Base-by-base conservation (phyloP, 2,797 vertebrate species). In the Lagorchestes hirsutus region DNA sequence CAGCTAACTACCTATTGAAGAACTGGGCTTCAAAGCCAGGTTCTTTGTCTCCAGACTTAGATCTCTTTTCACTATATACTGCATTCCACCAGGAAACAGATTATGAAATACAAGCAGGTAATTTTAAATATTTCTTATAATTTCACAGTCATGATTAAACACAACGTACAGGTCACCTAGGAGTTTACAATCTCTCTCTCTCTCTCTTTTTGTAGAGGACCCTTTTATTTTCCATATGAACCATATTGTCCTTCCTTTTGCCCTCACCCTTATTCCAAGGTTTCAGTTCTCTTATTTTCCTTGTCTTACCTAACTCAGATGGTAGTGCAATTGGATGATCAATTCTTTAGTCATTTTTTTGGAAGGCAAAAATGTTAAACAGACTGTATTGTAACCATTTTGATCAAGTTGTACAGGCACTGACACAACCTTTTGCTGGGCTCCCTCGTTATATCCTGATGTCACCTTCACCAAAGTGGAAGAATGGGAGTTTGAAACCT, bases 181-280 rank as follows among this genome's bases (percentile, higher is more conserved):
- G 67, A 40, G n/a, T 74, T 74, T 10, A 40, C 18, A 74, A 74
- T 40, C 40, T 40, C 52, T 22, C 4, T 93, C 91, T 24, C 52
- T 52, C 52, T 56, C 46, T 46, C 46, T 55, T 40, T 11, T 57
- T 87, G 46, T 22, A 74, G 56, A 93, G 6, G 12, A 54, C 87
- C 52, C 54, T 93, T 95, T 95, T n/a, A 96, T 95, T 93, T 93
- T 93, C 57, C 54, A 92, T 46, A 34, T 95, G 55, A 93, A 14
- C 92, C 67, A 56, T 16, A 40, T n/a, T 93, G 90, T 57, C 57
- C 8, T 82, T 40, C 1, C 67, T 4, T 74, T 40, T 82, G 18
- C 8, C n/a, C 91, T 11, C 56, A 28, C 67, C 93, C 9, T 3
- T 28, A 50, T 29, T 91, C 52, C 54, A 62, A 18, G 67, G 92